phyloP scores from a whole-genome alignment of 2,888 invertebrate genomes.

The Boloria euphrosyne region DNA sequence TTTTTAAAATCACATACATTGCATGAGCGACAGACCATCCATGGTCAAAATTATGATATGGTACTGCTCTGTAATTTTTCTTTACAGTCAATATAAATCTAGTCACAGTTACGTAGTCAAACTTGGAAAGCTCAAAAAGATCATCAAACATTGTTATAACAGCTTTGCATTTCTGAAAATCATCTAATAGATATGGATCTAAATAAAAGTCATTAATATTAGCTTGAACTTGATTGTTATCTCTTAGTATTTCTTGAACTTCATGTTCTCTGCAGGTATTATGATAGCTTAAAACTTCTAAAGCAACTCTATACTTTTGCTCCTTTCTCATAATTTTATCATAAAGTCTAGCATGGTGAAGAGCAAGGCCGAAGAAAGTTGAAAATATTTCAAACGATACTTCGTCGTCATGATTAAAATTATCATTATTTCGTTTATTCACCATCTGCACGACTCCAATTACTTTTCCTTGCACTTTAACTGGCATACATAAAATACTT shows the following conservation, averaged over 20 bases:
- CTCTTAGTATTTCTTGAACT: slow-evolving; percentile 63
- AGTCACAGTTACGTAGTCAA: slow-evolving; percentile 86
- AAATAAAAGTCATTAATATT: slow-evolving; percentile 85
- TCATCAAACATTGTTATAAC: slow-evolving; percentile 90
- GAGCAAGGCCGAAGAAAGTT: slow-evolving; percentile 91
- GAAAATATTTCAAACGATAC: slow-evolving; percentile 92
- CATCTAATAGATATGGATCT: slow-evolving; percentile 87
- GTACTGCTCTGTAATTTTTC: slow-evolving; percentile 92
- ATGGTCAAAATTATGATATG: slow-evolving; percentile 94
- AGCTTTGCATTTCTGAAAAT: slow-evolving; percentile 87
- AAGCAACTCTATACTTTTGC: slow-evolving; percentile 90
- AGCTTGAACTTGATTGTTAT: slow-evolving; percentile 44
- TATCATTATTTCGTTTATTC: slow-evolving; percentile 81
- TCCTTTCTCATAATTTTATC: slow-evolving; percentile 91
- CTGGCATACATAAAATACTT: slow-evolving; percentile 93
- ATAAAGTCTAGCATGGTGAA: slow-evolving; percentile 92
- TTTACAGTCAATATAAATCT: slow-evolving; percentile 90
- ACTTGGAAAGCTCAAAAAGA: slow-evolving; percentile 85
- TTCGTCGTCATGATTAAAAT: slow-evolving; percentile 87
- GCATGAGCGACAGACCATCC: slow-evolving; percentile 94
- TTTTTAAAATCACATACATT: slow-evolving; percentile 89
- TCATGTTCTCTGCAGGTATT: slow-evolving; percentile 90
- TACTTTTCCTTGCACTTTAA: slow-evolving; percentile 88
- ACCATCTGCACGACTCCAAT: slow-evolving; percentile 96
- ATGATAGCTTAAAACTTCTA: slow-evolving; percentile 93